These are phyloP conservation scores for Polia nebulosa DNA, from an alignment of 2,888 invertebrate genomes.

Conservation along the genomic window DNA sequence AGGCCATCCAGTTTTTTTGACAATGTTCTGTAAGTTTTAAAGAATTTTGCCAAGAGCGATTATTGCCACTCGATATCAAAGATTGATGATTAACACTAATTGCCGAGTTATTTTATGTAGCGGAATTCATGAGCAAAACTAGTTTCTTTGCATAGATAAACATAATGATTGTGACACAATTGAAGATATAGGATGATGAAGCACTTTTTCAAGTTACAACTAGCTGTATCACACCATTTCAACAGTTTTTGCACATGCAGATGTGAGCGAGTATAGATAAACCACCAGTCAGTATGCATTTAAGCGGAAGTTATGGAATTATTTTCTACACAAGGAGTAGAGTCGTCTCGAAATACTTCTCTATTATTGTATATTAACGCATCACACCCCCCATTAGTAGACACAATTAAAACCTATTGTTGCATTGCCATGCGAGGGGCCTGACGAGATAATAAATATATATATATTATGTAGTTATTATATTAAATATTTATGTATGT, in stretches of 20 bases:
- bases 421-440: too few relatives aligned
- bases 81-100: constrained; percentile 4
- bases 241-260: neutral
- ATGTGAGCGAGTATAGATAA: neutral
- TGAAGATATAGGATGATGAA: constrained; percentile 26
- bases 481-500: too few relatives aligned
- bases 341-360: too few relatives aligned
- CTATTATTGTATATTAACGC: too few relatives aligned
- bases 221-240: neutral
- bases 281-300: too few relatives aligned
- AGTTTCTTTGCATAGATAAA: constrained; percentile 29
- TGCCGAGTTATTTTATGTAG: constrained; percentile 16
- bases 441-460: too few relatives aligned
- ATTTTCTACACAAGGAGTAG: too few relatives aligned
- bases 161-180: constrained; percentile 26
- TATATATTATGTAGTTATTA: too few relatives aligned
- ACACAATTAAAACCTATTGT: too few relatives aligned
- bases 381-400: too few relatives aligned
- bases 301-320: too few relatives aligned
- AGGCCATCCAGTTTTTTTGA: neutral
- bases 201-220: constrained; percentile 7
- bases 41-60: neutral
- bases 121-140: constrained; percentile 31
- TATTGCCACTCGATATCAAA: neutral
- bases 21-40: neutral